These are phyloP conservation scores for Dolichomitus sp. DNA, from an alignment of 2,888 invertebrate species.

Conservation along the genomic window DNA sequence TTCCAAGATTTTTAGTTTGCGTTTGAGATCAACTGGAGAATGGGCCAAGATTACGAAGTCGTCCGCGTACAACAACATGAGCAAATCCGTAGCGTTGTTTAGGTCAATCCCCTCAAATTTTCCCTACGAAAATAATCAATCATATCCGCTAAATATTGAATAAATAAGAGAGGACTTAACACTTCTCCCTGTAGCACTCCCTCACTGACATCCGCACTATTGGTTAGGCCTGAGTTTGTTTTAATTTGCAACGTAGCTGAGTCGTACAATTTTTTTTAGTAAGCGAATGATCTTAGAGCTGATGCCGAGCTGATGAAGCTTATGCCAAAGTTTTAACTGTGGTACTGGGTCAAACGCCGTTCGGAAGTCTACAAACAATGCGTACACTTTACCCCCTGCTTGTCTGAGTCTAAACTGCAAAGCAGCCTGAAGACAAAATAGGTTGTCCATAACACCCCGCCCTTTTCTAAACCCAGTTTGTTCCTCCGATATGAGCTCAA, in stretches of 20 bases:
- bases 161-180: slow-evolving; percentile 28
- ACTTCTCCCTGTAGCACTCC: slow-evolving; percentile 65
- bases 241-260: slow-evolving; percentile 18
- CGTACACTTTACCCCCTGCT: slow-evolving; percentile 51
- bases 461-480: slow-evolving; percentile 64
- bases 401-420: slow-evolving; percentile 48
- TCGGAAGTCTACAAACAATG: slow-evolving; percentile 67
- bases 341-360: slow-evolving; percentile 62
- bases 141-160: slow-evolving; percentile 55
- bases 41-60: too few species aligned
- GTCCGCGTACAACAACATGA: too few species aligned
- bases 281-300: slow-evolving; percentile 63
- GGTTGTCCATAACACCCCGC: slow-evolving; percentile 32
- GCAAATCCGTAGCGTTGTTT: too few species aligned
- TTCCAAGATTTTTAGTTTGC: too few species aligned
- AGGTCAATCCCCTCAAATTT: background rate
- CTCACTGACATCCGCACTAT: slow-evolving; percentile 26
- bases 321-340: slow-evolving; percentile 59
- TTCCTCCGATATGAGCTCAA: slow-evolving; percentile 55
- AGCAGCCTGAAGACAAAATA: slow-evolving; percentile 12
- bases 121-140: slow-evolving; percentile 13
- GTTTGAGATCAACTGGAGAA: too few species aligned
- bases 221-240: background rate
- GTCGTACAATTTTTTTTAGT: slow-evolving; percentile 51
- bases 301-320: slow-evolving; percentile 52